Evolutionary conservation across 1,140 invertebrate species (phyloP).

Genomic region (Neuroterus valhalla): DNA sequence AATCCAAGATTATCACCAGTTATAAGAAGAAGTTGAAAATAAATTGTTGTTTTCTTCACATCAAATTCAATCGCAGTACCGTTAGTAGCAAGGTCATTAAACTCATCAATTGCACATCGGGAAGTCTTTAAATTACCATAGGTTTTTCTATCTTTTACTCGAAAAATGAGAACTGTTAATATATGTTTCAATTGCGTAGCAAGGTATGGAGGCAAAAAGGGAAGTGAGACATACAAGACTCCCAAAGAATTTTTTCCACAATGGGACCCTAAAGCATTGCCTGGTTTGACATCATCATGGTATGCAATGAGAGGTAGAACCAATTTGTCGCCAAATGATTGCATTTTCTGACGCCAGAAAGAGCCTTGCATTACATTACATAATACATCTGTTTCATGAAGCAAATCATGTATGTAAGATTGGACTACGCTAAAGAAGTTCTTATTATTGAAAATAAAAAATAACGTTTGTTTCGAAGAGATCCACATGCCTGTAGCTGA

Average conservation of each 20-base stretch:
- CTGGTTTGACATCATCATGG: conserved; percentile 50
- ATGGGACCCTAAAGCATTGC: conserved; percentile 49
- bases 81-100: conserved; percentile 38
- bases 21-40: conserved; percentile 37
- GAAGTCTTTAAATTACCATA: conserved; percentile 68
- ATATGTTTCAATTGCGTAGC: conserved; percentile 47
- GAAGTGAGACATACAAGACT: conserved; percentile 50
- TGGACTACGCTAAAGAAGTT: conserved; percentile 33
- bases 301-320: conserved; percentile 34
- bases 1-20: conserved; percentile 43
- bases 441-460: conserved; percentile 30
- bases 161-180: conserved; percentile 50
- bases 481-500: background rate
- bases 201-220: conserved; percentile 48
- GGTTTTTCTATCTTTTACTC: conserved; percentile 45
- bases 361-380: conserved; percentile 34
- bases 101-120: conserved; percentile 40
- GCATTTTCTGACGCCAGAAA: conserved; percentile 33
- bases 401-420: conserved; percentile 21
- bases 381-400: conserved; percentile 33
- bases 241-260: conserved; percentile 52
- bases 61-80: conserved; percentile 30
- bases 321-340: conserved; percentile 24
- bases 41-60: conserved; percentile 22
- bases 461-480: conserved; percentile 35